A percentile compares a stretch with the other conserved stretches of the same genome.
Evolutionary conservation across 2,888 invertebrate species (phyloP).

Genomic region (Ornithoptera priamus): DNA sequence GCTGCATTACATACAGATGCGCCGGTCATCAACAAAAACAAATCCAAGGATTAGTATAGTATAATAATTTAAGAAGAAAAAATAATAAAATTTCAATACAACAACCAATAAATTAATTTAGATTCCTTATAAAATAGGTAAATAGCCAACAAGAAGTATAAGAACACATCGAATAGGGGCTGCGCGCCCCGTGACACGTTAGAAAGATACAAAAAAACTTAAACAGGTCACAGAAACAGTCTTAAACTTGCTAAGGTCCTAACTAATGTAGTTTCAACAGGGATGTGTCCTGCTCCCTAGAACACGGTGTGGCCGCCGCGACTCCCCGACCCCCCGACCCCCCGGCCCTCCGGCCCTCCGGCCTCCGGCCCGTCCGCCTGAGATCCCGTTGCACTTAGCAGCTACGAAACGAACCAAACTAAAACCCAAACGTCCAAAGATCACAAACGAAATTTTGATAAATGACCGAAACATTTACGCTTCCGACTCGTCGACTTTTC

Average conservation of each 20-base stretch:
- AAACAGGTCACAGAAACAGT: constrained; percentile 82
- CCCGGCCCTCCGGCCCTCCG: constrained; percentile 57
- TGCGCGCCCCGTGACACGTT: constrained; percentile 60
- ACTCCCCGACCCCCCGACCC: constrained; percentile 42
- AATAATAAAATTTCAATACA: constrained; percentile 65
- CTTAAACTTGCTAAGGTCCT: constrained; percentile 79
- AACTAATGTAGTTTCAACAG: constrained; percentile 76
- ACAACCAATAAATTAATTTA: constrained; percentile 81
- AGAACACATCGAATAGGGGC: constrained; percentile 77
- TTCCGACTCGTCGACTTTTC: constrained; percentile 57
- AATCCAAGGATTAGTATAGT: constrained; percentile 55
- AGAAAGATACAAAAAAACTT: constrained; percentile 73
- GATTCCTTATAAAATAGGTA: constrained; percentile 80
- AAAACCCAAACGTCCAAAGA: constrained; percentile 62
- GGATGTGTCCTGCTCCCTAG: constrained; percentile 79
- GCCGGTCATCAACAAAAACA: constrained; percentile 68
- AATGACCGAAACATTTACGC: constrained; percentile 62
- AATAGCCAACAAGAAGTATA: constrained; percentile 80
- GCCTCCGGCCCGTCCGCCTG: constrained; percentile 48
- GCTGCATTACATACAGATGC: constrained; percentile 69
- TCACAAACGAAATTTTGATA: constrained; percentile 64
- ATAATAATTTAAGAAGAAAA: constrained; percentile 74
- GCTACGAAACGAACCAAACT: constrained; percentile 41
- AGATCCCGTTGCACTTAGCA: constrained; percentile 71
- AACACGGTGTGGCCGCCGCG: constrained; percentile 71